Evolutionary conservation across 2,888 invertebrate species (phyloP), one percentile per base, ranked within the genome.

Genomic region (Tromatobia lineatoria): DNA sequence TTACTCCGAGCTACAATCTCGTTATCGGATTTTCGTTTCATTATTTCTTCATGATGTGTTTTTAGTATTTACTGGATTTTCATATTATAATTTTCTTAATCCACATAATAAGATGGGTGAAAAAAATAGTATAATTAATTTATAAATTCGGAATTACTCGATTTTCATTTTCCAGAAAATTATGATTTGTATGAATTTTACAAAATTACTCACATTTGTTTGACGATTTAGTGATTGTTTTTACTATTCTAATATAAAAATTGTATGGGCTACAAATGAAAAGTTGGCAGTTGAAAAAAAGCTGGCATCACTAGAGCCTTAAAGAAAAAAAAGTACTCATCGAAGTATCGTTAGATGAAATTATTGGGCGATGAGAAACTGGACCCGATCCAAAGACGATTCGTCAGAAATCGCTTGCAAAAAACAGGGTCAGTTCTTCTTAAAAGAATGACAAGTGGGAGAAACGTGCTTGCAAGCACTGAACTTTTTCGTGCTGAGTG

Each of bases 301-400:
- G 45, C 11, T 29, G 25, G 15, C 59, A 29, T 59, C n/a, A 11
- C 29, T 11, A 25, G 57, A 11, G 13, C 3, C 29, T 1, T 4
- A 15, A 4, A 29, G 1, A 11, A 15, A 42, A 73, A 73, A 73
- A 59, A 25, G 70, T 54, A 57, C 54, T 25, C 57, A 57, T 73
- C 59, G 38, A 73, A 54, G 59, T 59, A 73, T 73, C 71, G 71
- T 73, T 57, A 20, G 38, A 73, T 42, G 57, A 57, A 57, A 73
- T 73, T 73, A 73, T 59, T 42, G 71, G 42, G 23, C 45, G 23
- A 45, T 23, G 42, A 73, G 57, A 73, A 73, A 73, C 57, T 73
- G 71, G 71, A 73, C 54, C 25, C 15, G n/a, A 59, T 73, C 71
- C 71, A 73, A 73, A 42, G 42, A 45, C 42, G 71, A 45, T 57